Base-by-base conservation (phyloP, 2,797 vertebrate genomes). In the Oreortyx pictus region DNA sequence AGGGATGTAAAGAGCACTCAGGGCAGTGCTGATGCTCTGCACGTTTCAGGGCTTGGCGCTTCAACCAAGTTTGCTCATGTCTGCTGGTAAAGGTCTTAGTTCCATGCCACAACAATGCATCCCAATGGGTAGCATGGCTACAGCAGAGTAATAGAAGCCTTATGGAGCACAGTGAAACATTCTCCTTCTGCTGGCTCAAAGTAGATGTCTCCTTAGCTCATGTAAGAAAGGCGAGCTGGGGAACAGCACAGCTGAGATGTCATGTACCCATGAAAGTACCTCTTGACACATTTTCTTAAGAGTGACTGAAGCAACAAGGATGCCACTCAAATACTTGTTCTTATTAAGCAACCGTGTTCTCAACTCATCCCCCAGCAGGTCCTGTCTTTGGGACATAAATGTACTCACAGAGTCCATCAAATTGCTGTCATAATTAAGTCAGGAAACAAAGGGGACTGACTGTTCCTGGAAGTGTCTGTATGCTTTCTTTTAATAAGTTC, bases 41-140 rank as follows among this genome's bases (percentile, higher is more conserved):
- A 0, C 0, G 0, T 4, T 7, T 2, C 24, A 37, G 60, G 39
- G 19, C 66, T 75, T 50, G 68, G 65, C 19, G 4, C 35, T 75
- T 72, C 25, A n/a, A 39, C 65, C 1, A 3, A 22, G 17, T 33
- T 90, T 27, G n/a, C 35, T 74, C 2, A 0, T 2, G 22, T 41
- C 71, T 82, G 35, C 4, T 82, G 84, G 66, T n/a, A 86, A 68
- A 62, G 14, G 39, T 29, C 41, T 3, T 0, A 46, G 49, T 33
- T 64, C 25, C 4, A 5, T 70, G 52, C 46, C 68, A 50, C 37
- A 12, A 35, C 1, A 64, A n/a, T 35, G 39, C n/a, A 61, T 50
- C 62, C 27, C 46, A 24, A 64, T 25, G 70, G 18, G n/a, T 6
- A 33, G 29, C 8, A 35, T 39, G 16, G 9, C 47, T 84, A 22